Percentiles rank a stretch among this genome's conserved stretches.
Evolutionary conservation across 2,888 invertebrate genomes (phyloP).

Genomic region (Parnassius orleans): DNA sequence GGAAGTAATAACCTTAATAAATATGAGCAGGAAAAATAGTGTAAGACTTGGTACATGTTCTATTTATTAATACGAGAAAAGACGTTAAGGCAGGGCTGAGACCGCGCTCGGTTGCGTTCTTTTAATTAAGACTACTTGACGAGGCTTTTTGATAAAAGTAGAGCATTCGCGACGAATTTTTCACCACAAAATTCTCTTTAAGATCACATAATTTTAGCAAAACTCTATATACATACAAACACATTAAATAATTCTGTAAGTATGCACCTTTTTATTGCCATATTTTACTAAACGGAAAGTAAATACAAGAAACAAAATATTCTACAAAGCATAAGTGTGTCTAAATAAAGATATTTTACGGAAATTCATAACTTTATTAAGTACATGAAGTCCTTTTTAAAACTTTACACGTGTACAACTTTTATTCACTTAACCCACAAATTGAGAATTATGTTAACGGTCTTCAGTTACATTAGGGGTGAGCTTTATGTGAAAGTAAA

Average conservation of each 20-base stretch:
- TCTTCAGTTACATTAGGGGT: neutral
- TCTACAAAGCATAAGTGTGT: too few relatives aligned
- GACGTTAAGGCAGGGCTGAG: constrained; percentile 15
- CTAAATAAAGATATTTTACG: too few relatives aligned
- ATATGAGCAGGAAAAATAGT: constrained; percentile 1
- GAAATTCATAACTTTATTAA: too few relatives aligned
- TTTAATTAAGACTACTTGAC: constrained; percentile 38
- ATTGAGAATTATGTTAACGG: constrained; percentile 15
- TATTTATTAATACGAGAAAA: constrained; percentile 12
- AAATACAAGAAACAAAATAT: too few relatives aligned
- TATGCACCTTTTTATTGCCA: too few relatives aligned
- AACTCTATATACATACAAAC: neutral
- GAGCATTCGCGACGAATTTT: constrained; percentile 26
- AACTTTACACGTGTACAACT: too few relatives aligned
- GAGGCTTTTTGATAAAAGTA: constrained; percentile 32
- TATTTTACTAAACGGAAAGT: too few relatives aligned
- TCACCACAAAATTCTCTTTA: constrained; percentile 9
- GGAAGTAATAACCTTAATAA: neutral
- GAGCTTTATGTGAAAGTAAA: constrained; percentile 8
- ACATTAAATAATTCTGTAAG: too few relatives aligned
- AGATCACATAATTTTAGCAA: constrained; percentile 1
- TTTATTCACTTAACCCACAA: constrained; percentile 4
- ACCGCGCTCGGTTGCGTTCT: constrained; percentile 30
- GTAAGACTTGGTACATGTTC: constrained; percentile 11
- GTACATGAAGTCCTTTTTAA: too few relatives aligned